These are phyloP conservation scores for Drosophila azteca DNA, from an alignment of 1,140 invertebrate species.

Conservation along the genomic window DNA sequence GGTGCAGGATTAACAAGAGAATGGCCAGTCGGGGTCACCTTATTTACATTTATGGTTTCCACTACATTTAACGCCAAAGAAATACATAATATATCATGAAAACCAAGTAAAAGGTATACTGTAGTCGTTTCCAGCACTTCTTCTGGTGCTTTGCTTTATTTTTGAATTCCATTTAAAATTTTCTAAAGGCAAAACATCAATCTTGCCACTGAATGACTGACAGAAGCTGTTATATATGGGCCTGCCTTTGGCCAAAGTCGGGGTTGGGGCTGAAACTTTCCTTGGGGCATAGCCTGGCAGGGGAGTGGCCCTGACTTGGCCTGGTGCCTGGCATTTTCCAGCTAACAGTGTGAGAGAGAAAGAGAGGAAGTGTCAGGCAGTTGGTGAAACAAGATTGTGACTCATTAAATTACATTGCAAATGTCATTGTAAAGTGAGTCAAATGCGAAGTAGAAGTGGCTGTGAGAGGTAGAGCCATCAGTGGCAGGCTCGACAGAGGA, in stretches of 20 bases:
- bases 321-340: slow-evolving; percentile 1
- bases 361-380: slow-evolving; percentile 76
- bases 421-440: slow-evolving; percentile 81
- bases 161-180: slow-evolving; percentile 74
- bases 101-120: background rate
- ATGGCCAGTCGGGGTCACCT: too few relatives aligned
- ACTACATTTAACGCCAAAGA: too few relatives aligned
- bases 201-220: slow-evolving; percentile 62
- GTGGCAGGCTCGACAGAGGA: slow-evolving; percentile 27
- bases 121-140: slow-evolving; percentile 5
- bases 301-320: slow-evolving; percentile 1
- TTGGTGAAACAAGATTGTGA: slow-evolving; percentile 78
- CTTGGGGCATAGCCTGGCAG: slow-evolving; percentile 3
- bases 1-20: too few relatives aligned
- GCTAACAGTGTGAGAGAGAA: too few relatives aligned
- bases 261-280: background rate
- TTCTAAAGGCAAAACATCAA: slow-evolving; percentile 66
- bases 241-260: slow-evolving; percentile 17
- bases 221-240: slow-evolving; percentile 60
- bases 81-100: too few relatives aligned
- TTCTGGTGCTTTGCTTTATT: slow-evolving; percentile 30
- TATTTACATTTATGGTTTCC: too few relatives aligned
- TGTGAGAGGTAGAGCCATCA: slow-evolving; percentile 16
- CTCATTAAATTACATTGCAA: slow-evolving; percentile 82
- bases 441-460: slow-evolving; percentile 47